Conservation (phyloP, 2,113 vertebrate genomes). For the Suricata suricatta region DNA sequence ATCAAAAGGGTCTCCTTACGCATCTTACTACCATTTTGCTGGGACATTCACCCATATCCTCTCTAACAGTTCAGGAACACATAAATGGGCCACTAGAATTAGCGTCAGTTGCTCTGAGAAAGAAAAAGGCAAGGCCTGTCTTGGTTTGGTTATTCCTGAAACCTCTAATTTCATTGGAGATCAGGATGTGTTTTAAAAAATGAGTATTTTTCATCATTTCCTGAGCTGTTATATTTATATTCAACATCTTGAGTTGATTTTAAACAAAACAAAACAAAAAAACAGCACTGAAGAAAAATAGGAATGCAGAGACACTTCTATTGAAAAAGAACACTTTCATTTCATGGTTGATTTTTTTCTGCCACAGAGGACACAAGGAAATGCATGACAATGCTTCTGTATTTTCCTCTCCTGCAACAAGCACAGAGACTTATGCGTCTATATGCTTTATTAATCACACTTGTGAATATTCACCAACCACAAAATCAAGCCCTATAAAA, state of each 20-base stretch:
- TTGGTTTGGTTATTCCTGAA: neutral
- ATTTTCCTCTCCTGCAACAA: neutral
- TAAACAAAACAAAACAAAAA: conserved; percentile 40
- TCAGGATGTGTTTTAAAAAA: neutral
- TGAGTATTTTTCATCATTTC: neutral
- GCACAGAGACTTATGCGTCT: neutral
- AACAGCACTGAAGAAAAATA: conserved; percentile 33
- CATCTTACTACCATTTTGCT: neutral
- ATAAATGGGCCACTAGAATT: neutral
- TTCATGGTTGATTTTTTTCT: conserved; percentile 55
- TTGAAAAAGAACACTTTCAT: conserved; percentile 36
- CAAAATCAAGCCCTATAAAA: conserved; percentile 11
- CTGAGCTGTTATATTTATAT: conserved; percentile 22
- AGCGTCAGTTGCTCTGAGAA: neutral
- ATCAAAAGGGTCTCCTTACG: neutral
- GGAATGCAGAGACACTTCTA: neutral
- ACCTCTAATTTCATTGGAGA: neutral
- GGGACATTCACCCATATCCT: neutral
- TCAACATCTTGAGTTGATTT: conserved; percentile 28
- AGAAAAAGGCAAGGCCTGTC: neutral
- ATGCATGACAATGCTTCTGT: neutral
- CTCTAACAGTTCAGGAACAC: neutral
- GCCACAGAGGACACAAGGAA: conserved; percentile 35
- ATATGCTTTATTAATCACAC: neutral
- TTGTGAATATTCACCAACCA: conserved; percentile 23